phyloP scores from a whole-genome alignment of 2,888 invertebrate genomes.

The Polia nebulosa region DNA sequence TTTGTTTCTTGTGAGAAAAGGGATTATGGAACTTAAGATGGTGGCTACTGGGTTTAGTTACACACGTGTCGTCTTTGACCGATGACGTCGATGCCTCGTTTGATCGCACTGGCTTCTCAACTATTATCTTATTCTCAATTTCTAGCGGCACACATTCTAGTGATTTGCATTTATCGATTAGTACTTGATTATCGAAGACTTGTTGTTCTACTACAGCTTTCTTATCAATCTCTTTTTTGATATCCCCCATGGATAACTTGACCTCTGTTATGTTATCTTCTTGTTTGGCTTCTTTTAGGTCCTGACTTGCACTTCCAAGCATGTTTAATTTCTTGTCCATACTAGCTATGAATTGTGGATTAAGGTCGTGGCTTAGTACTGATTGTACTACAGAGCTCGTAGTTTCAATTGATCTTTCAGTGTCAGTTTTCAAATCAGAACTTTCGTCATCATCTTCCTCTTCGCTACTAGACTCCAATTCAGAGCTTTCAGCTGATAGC shows the following conservation, averaged over 20 bases:
- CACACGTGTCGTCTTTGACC: slow-evolving; percentile 76
- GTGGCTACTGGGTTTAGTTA: slow-evolving; percentile 76
- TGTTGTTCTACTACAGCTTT: slow-evolving; percentile 58
- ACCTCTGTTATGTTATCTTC: slow-evolving; percentile 49
- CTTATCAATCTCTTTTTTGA: slow-evolving; percentile 45
- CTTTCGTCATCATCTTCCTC: slow-evolving; percentile 86
- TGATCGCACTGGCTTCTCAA: slow-evolving; percentile 58
- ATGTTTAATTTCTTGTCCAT: slow-evolving; percentile 82
- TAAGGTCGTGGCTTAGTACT: slow-evolving; percentile 83
- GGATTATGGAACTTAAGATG: slow-evolving; percentile 86
- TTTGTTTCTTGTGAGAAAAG: slow-evolving; percentile 83
- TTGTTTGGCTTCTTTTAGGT: slow-evolving; percentile 57
- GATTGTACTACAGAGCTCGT: slow-evolving; percentile 91
- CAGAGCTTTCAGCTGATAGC: slow-evolving; percentile 86
- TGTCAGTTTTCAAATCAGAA: slow-evolving; percentile 87
- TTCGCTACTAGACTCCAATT: slow-evolving; percentile 83
- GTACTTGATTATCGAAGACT: slow-evolving; percentile 59
- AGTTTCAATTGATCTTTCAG: slow-evolving; percentile 87
- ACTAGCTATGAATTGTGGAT: slow-evolving; percentile 78
- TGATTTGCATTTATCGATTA: slow-evolving; percentile 64
- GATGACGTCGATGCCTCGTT: slow-evolving; percentile 67
- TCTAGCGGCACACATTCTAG: slow-evolving; percentile 58
- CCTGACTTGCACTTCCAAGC: slow-evolving; percentile 68
- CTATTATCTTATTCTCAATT: slow-evolving; percentile 45
- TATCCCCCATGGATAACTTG: slow-evolving; percentile 42